phyloP scores from a whole-genome alignment of 2,888 invertebrate genomes.

The Erebia ligea region DNA sequence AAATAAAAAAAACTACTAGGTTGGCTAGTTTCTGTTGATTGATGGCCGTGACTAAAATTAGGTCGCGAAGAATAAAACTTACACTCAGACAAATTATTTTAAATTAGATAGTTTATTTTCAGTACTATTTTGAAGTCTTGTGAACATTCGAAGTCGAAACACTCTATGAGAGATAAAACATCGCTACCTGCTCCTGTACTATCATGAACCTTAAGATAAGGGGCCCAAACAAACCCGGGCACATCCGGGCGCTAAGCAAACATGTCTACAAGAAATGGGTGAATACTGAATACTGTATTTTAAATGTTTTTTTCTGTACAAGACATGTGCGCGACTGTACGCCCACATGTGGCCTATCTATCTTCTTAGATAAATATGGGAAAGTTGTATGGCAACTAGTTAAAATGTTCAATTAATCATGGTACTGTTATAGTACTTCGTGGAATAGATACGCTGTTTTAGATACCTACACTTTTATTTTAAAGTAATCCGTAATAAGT shows the following conservation, averaged over 20 bases:
- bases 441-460: not conserved
- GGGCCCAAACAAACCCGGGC: conserved; percentile 58
- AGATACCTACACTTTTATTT: not conserved
- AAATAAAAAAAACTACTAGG: too few species aligned
- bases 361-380: conserved; percentile 28
- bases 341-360: conserved; percentile 36
- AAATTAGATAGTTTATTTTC: too few species aligned
- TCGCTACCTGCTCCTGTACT: not conserved
- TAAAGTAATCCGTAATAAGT: too few species aligned
- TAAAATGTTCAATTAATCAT: conserved; percentile 20
- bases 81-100: too few species aligned
- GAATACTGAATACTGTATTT: conserved; percentile 37
- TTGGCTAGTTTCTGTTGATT: too few species aligned
- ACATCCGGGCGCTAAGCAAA: conserved; percentile 67
- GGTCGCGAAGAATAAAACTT: too few species aligned
- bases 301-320: conserved; percentile 49
- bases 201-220: conserved; percentile 61
- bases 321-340: conserved; percentile 57
- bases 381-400: conserved; percentile 2
- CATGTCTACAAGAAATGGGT: conserved; percentile 51
- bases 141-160: too few species aligned
- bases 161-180: too few species aligned
- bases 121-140: too few species aligned
- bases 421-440: not conserved
- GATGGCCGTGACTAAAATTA: too few species aligned